Evolutionary conservation across 2,113 vertebrate species (phyloP).

Genomic region (Poicephalus meyeri): DNA sequence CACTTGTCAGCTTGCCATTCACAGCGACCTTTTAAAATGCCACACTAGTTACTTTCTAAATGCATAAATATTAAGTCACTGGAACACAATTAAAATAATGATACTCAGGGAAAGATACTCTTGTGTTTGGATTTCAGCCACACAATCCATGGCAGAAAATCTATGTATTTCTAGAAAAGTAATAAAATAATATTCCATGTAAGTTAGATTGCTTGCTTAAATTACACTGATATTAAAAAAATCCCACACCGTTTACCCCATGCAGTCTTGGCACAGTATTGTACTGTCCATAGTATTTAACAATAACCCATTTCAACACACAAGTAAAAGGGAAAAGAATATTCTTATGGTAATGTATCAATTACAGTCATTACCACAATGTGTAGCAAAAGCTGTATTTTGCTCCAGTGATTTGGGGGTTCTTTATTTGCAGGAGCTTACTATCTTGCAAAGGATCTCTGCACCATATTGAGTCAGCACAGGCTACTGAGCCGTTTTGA

Average conservation of each 20-base stretch:
- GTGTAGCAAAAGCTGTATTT: neutral
- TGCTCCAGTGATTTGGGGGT: neutral
- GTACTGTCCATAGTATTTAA: neutral
- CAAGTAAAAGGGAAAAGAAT: neutral
- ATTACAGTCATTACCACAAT: neutral
- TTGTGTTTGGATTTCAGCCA: neutral
- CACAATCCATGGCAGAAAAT: neutral
- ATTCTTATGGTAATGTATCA: neutral
- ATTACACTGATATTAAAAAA: neutral
- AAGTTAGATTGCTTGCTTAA: neutral
- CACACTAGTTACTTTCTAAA: slow-evolving; percentile 31
- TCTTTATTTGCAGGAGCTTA: neutral
- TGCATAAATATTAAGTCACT: slow-evolving; percentile 47
- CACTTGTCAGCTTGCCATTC: slow-evolving; percentile 53
- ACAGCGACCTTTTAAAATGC: slow-evolving; percentile 44
- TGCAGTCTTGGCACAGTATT: neutral
- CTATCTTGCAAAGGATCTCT: neutral
- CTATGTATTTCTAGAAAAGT: neutral
- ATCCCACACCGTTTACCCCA: neutral
- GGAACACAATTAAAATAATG: slow-evolving; percentile 13
- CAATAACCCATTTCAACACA: neutral
- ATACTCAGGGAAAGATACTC: neutral
- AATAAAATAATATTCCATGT: neutral
- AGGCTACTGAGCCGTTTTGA: neutral
- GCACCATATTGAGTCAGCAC: neutral